phyloP scores from a whole-genome alignment of 2,888 invertebrate species.

The Apomyelois bistriatella region DNA sequence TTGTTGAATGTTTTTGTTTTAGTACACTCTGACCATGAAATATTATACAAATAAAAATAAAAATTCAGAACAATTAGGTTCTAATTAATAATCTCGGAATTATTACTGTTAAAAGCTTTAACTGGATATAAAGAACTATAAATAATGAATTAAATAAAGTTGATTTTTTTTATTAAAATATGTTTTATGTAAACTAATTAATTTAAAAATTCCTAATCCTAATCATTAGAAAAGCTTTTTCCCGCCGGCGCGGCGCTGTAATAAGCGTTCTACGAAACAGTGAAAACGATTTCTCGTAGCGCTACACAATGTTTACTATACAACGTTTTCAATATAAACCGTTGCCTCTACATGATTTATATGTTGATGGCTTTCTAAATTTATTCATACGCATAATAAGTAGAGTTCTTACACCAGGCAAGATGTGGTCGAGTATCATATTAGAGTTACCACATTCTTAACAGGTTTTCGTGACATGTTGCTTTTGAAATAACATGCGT shows the following conservation, averaged over 20 bases:
- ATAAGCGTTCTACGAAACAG: neutral
- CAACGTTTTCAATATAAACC: slow-evolving; percentile 13
- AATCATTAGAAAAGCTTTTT: neutral
- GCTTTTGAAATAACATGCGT: slow-evolving; percentile 26
- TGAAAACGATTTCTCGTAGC: neutral
- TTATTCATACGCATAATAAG: slow-evolving; percentile 50
- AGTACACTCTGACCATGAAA: neutral
- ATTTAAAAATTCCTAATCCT: too few species aligned
- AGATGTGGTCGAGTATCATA: slow-evolving; percentile 43
- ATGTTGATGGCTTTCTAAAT: slow-evolving; percentile 52
- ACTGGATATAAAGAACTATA: too few species aligned
- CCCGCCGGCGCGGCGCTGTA: neutral
- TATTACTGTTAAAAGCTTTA: too few species aligned
- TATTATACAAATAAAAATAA: too few species aligned
- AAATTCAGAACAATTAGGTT: too few species aligned
- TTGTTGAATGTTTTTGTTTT: slow-evolving; percentile 1
- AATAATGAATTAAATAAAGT: too few species aligned
- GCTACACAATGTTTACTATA: slow-evolving; percentile 5
- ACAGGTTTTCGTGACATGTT: slow-evolving; percentile 46
- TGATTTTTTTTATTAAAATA: too few species aligned
- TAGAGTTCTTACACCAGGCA: slow-evolving; percentile 38
- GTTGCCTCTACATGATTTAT: slow-evolving; percentile 22
- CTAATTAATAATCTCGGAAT: too few species aligned
- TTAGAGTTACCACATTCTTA: slow-evolving; percentile 52
- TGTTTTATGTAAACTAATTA: too few species aligned